Percentiles rank a stretch among this genome's conserved stretches.
phyloP scores from a whole-genome alignment of 1,140 invertebrate species.

The Aphaenogaster ashmeadi region DNA sequence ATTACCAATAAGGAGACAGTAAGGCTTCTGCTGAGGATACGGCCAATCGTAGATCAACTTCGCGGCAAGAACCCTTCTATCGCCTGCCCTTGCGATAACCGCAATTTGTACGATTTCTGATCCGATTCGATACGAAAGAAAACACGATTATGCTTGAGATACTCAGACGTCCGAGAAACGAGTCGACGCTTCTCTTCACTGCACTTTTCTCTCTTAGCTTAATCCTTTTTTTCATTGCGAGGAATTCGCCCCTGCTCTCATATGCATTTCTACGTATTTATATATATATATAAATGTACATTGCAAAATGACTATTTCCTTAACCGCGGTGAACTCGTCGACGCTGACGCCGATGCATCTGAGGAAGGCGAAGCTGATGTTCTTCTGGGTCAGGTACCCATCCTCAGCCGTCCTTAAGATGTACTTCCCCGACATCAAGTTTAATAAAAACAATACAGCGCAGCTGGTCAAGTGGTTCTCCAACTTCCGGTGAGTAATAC shows the following conservation, averaged over 20 bases:
- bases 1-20: conserved; percentile 86
- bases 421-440: conserved; percentile 99
- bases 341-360: conserved; percentile 99
- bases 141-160: conserved; percentile 84
- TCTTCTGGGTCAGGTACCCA: conserved; percentile 99
- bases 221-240: not conserved
- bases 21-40: conserved; percentile 86
- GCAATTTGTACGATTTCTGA: conserved; percentile 88
- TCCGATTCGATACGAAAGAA: conserved; percentile 85
- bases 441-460: conserved; percentile 99
- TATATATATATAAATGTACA: not conserved
- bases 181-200: conserved; percentile 12
- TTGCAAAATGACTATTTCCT: conserved; percentile 88
- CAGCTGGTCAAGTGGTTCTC: conserved; percentile 99
- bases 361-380: conserved; percentile 99
- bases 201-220: not conserved
- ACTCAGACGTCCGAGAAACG: conserved; percentile 62
- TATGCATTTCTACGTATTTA: not conserved
- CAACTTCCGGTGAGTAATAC: conserved; percentile 97
- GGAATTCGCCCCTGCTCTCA: not conserved
- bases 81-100: conserved; percentile 77
- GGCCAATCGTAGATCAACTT: conserved; percentile 85
- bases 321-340: conserved; percentile 95
- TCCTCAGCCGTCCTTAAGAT: conserved; percentile 99
- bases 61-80: conserved; percentile 80